Evolutionary conservation across 2,113 vertebrate genomes (phyloP), one percentile per base, ranked within the genome.

Genomic region (Brienomyrus brachyistius): DNA sequence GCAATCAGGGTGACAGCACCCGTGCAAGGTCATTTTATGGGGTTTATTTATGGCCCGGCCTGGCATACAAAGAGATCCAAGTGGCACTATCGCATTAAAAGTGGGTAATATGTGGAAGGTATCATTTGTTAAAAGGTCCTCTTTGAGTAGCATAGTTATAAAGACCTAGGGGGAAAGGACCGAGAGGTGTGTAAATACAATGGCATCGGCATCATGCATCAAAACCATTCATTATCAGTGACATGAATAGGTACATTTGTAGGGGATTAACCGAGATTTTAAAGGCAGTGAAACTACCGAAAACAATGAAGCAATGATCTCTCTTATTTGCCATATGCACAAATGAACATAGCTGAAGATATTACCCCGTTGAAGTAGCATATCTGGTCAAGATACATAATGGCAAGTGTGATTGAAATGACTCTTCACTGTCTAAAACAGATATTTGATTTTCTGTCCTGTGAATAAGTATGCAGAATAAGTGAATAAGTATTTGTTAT

Each of bases 1-100:
- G 89, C 83, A 87, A 86, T 90, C 83, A 86, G 40, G 89, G 83
- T 70, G 59, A 86, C 83, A 31, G 89, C 56, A 40, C 84, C 47
- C 19, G 6, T 59, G 54, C 84, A 89, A 90, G 89, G 89, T 90
- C 83, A 90, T 15, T 45, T 51, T 74, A 85, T 74, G 59, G 21
- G 40, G 52, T 27, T 27, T 54, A 89, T 85, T 85, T 62, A 89
- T 90, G 89, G 89, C 50, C 15, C 7, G 1, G 7, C 27, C 52
- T 27, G 5, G 43, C 48, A 15, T n/a, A 80, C 74, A 84, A 54
- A 89, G 52, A 89, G 80, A 47, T 23, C 7, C 59, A 43, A 59
- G 89, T 19, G 80, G 23, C 52, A 47, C 51, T 23, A 77, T 82
- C n/a, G 51, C 48, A 84, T 59, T 80, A 84, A 77, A 43, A 89